Conservation (phyloP, 2,888 invertebrate species). For the Ormyrus labotus region DNA sequence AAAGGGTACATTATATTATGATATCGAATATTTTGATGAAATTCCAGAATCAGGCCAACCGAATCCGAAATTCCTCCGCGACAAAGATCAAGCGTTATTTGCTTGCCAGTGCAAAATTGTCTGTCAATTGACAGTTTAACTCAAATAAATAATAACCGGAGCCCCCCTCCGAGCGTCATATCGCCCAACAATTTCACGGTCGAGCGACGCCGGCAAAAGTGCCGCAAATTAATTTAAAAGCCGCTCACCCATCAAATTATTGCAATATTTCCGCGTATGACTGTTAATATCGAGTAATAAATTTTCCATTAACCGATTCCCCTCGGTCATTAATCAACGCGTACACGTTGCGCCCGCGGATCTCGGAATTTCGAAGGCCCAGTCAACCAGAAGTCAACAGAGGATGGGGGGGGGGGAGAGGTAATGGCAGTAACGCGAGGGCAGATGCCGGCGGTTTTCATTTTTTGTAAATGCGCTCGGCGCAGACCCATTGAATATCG, state of each 20-base stretch:
- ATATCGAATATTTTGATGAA: no score
- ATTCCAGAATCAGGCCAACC: no score
- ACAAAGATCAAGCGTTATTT: slow-evolving; percentile 17
- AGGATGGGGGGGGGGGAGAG: no score
- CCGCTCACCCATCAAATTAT: slow-evolving; percentile 44
- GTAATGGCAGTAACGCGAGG: neutral
- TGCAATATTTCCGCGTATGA: slow-evolving; percentile 46
- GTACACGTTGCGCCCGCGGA: neutral
- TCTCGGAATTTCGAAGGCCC: slow-evolving; percentile 17
- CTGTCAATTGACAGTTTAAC: slow-evolving; percentile 25
- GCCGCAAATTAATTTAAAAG: slow-evolving; percentile 42
- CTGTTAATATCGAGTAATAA: slow-evolving; percentile 45
- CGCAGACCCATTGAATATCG: slow-evolving; percentile 48
- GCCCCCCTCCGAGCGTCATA: neutral
- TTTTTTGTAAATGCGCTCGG: slow-evolving; percentile 12
- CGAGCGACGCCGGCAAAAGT: slow-evolving; percentile 59
- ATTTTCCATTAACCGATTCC: slow-evolving; percentile 45
- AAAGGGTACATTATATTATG: no score
- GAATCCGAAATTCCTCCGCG: no score
- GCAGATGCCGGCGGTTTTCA: slow-evolving; percentile 21
- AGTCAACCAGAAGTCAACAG: slow-evolving; percentile 8
- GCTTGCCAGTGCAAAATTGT: neutral
- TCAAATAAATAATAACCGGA: slow-evolving; percentile 43
- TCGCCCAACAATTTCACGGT: slow-evolving; percentile 37
- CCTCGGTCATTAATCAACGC: slow-evolving; percentile 44